Evolutionary conservation across 2,113 vertebrate genomes (phyloP).

Genomic region (Benitochromis conjunctus): DNA sequence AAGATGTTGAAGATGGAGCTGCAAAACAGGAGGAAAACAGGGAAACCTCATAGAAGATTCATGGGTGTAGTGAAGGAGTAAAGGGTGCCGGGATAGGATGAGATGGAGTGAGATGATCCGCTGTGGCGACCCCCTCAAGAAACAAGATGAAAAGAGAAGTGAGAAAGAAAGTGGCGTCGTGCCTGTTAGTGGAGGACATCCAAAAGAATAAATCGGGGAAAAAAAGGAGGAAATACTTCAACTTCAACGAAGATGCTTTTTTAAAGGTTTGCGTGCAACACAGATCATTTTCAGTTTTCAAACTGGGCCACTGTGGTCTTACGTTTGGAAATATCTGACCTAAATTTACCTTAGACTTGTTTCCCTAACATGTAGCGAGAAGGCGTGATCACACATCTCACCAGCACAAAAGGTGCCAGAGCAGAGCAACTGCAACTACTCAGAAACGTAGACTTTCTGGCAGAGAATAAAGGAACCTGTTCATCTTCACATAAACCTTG

Average conservation of each 20-base stretch:
- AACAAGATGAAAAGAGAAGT: neutral
- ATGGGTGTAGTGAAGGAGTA: neutral
- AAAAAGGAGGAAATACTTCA: neutral
- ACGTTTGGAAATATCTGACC: neutral
- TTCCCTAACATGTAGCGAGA: neutral
- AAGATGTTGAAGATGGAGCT: neutral
- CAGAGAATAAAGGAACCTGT: neutral
- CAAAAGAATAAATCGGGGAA: neutral
- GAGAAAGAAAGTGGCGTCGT: accelerated
- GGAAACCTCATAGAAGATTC: accelerated
- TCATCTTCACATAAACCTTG: neutral
- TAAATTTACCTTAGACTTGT: neutral
- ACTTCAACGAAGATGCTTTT: neutral
- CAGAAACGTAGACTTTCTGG: neutral
- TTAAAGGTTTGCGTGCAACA: too few relatives aligned
- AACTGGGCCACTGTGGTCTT: neutral
- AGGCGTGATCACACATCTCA: neutral
- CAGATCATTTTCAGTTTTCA: neutral
- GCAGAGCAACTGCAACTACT: neutral
- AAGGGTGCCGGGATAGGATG: neutral
- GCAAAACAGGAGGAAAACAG: neutral
- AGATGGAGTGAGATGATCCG: neutral
- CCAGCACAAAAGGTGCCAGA: neutral
- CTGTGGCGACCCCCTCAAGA: neutral
- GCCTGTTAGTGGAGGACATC: neutral